Evolutionary conservation across 2,113 vertebrate genomes (phyloP).

Genomic region (Lepisosteus oculatus): DNA sequence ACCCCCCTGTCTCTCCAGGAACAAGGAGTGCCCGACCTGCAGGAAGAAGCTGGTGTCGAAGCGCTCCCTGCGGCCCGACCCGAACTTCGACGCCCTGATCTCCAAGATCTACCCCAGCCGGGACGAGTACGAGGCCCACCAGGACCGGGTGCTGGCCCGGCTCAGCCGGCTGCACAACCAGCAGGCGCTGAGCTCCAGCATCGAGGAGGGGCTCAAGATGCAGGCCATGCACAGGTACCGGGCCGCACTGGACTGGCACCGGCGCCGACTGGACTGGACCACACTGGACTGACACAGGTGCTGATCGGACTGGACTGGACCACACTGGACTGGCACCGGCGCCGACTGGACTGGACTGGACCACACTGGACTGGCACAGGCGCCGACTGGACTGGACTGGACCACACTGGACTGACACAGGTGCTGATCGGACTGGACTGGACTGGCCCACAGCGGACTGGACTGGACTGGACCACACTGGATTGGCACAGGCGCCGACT

Average conservation of each 20-base stretch:
- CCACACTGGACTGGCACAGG: not conserved
- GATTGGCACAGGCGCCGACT: not conserved
- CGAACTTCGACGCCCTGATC: slow-evolving; percentile 87
- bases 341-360: not conserved
- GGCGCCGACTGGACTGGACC: no score
- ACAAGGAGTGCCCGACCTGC: slow-evolving; percentile 89
- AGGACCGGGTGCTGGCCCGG: slow-evolving; percentile 80
- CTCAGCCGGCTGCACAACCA: slow-evolving; percentile 85
- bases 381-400: not conserved
- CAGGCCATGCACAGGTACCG: slow-evolving; percentile 83
- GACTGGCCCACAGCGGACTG: not conserved
- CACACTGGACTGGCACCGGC: not conserved
- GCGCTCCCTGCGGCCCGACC: slow-evolving; percentile 79
- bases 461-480: not conserved
- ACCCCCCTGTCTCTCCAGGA: slow-evolving; percentile 51
- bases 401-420: not conserved
- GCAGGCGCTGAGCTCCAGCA: slow-evolving; percentile 84
- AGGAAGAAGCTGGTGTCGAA: slow-evolving; percentile 88
- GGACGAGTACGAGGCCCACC: slow-evolving; percentile 88
- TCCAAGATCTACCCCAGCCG: slow-evolving; percentile 89
- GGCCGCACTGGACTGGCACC: not conserved
- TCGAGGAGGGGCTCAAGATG: slow-evolving; percentile 85
- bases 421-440: not conserved
- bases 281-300: not conserved
- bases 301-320: not conserved